Percentiles rank a stretch among this genome's conserved stretches.
These are phyloP conservation scores for Seira musarum DNA, from an alignment of 2,888 invertebrate genomes.

Conservation along the genomic window DNA sequence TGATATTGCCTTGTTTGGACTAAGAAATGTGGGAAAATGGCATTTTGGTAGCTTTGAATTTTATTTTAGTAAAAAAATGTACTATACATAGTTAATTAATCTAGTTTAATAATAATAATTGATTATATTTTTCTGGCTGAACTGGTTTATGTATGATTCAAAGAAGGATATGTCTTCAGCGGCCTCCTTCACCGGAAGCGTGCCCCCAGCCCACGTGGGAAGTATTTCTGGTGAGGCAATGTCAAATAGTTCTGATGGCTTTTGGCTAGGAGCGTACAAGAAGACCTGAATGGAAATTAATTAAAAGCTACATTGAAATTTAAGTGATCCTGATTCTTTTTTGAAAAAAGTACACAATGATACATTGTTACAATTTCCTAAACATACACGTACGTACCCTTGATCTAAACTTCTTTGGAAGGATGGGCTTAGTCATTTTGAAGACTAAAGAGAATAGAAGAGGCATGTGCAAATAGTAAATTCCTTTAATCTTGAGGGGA, in stretches of 20 bases:
- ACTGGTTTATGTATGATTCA: not conserved
- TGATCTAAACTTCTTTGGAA: constrained; percentile 36
- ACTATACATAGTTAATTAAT: too few relatives aligned
- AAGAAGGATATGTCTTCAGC: constrained; percentile 18
- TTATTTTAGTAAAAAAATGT: too few relatives aligned
- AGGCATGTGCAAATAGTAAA: constrained; percentile 35
- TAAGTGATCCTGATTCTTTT: not conserved
- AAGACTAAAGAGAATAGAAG: constrained; percentile 12
- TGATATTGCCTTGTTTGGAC: too few relatives aligned
- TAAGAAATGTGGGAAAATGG: too few relatives aligned
- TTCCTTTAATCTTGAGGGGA: constrained; percentile 31
- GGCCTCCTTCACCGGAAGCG: constrained; percentile 17
- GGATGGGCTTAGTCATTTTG: constrained; percentile 30
- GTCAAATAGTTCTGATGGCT: constrained; percentile 20
- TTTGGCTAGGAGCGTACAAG: constrained; percentile 1
- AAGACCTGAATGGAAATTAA: constrained; percentile 16
- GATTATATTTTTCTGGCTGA: not conserved
- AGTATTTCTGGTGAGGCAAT: not conserved
- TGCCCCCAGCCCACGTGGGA: not conserved
- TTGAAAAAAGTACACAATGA: not conserved
- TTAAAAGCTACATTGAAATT: too few relatives aligned
- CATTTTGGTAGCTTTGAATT: too few relatives aligned
- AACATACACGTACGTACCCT: constrained; percentile 24
- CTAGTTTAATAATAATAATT: too few relatives aligned
- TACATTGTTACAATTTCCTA: not conserved